Conservation (phyloP, 2,113 vertebrate genomes). For the Periophthalmodon schlosseri region DNA sequence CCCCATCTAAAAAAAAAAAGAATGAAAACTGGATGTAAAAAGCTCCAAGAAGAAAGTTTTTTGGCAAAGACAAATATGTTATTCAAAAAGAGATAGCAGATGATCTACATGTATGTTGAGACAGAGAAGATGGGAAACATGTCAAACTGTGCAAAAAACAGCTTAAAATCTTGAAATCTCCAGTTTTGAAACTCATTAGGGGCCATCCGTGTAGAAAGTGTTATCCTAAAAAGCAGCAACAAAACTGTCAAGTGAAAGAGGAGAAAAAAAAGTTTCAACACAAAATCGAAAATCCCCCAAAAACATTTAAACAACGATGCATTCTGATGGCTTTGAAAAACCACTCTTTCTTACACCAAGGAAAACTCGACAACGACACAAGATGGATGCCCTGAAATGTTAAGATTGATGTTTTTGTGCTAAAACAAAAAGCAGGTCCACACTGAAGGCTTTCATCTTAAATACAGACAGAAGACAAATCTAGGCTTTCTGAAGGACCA, state of each 20-base stretch:
- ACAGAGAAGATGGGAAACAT: neutral
- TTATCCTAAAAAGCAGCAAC: constrained; percentile 12
- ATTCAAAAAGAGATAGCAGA: neutral
- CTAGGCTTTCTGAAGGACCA: constrained; percentile 15
- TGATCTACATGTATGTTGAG: constrained; percentile 2
- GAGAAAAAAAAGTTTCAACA: neutral
- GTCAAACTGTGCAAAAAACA: constrained; percentile 19
- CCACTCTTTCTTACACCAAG: neutral
- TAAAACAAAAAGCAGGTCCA: constrained; percentile 15
- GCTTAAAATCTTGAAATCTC: constrained; percentile 1
- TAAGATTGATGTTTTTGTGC: constrained; percentile 20
- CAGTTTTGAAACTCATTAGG: constrained; percentile 22
- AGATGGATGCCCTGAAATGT: constrained; percentile 1
- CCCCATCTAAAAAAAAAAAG: constrained; percentile 1
- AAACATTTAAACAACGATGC: neutral
- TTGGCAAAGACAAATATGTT: constrained; percentile 8
- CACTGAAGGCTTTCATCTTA: constrained; percentile 17
- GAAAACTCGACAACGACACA: neutral
- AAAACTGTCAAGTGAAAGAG: neutral
- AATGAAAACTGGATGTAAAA: constrained; percentile 26
- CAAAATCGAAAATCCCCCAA: neutral
- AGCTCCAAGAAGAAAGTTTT: constrained; percentile 31
- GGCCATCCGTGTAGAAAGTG: constrained; percentile 26
- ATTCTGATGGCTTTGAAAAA: constrained; percentile 17
- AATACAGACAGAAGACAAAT: constrained; percentile 30